Evolutionary conservation across 2,113 vertebrate species (phyloP).

Genomic region (Tragelaphus imberbis): DNA sequence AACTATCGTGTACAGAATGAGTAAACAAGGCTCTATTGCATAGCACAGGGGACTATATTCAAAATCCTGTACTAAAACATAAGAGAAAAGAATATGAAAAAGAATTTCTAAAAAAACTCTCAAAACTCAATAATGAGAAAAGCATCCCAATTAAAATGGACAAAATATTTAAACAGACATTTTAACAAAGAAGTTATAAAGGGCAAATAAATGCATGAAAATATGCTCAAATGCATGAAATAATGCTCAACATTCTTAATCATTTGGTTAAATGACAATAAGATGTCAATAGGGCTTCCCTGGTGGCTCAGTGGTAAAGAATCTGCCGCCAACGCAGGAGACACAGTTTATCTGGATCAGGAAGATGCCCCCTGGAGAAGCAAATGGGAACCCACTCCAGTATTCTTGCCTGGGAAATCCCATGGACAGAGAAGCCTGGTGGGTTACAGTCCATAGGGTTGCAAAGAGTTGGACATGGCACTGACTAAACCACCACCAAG

Average conservation of each 20-base stretch:
- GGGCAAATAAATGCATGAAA: background rate
- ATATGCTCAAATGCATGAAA: background rate
- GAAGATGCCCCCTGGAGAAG: background rate
- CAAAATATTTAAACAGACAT: background rate
- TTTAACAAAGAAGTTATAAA: background rate
- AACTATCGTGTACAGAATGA: background rate
- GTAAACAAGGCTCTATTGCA: background rate
- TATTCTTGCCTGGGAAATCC: background rate
- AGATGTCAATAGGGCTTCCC: background rate
- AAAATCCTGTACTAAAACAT: background rate
- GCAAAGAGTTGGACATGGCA: background rate
- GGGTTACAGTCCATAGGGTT: background rate
- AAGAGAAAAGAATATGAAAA: background rate
- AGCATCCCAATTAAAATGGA: background rate
- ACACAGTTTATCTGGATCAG: background rate
- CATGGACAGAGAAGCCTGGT: background rate
- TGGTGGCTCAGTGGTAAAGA: background rate
- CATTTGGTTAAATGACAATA: background rate
- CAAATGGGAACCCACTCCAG: background rate
- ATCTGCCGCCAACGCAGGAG: background rate
- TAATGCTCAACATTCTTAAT: background rate
- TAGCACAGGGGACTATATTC: background rate
- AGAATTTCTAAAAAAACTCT: background rate
- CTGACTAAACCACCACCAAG: background rate
- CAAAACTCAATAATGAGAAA: background rate